phyloP scores from a whole-genome alignment of 2,888 invertebrate species.

The Eumacrocentrus americanus region DNA sequence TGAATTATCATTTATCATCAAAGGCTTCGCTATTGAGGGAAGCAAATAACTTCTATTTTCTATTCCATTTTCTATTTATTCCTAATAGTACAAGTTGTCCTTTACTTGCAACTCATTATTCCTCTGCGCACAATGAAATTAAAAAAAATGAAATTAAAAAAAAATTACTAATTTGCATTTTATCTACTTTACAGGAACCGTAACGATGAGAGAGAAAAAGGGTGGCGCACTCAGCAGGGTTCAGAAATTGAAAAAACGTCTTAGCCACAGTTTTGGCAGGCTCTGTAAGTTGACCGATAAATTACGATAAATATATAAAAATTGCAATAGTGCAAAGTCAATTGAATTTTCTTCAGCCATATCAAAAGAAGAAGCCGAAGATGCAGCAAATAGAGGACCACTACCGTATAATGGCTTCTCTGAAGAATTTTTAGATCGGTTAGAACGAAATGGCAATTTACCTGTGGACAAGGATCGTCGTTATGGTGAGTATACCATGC shows the following conservation, averaged over 20 bases:
- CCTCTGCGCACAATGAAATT: too few species aligned
- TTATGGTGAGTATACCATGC: slow-evolving; percentile 64
- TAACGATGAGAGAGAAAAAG: slow-evolving; percentile 92
- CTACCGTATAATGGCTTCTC: slow-evolving; percentile 92
- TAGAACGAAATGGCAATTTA: slow-evolving; percentile 93
- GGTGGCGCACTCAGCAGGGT: slow-evolving; percentile 89
- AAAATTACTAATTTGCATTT: neutral
- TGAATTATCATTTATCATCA: neutral
- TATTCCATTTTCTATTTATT: too few species aligned
- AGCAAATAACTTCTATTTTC: too few species aligned
- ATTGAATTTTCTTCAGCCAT: slow-evolving; percentile 70
- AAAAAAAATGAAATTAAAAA: neutral
- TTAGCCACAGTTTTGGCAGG: slow-evolving; percentile 95
- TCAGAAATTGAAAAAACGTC: slow-evolving; percentile 93
- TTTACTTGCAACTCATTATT: neutral
- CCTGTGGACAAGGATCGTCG: slow-evolving; percentile 82
- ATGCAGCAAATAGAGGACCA: slow-evolving; percentile 73
- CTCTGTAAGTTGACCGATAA: slow-evolving; percentile 83
- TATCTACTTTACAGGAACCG: slow-evolving; percentile 61
- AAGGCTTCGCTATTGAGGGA: neutral
- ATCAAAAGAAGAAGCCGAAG: slow-evolving; percentile 89
- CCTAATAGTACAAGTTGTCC: neutral
- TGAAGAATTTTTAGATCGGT: slow-evolving; percentile 90
- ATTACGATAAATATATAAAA: neutral
- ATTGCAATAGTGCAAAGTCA: neutral